Percentiles rank a stretch among this genome's conserved stretches.
These are phyloP conservation scores for Trachelus tabidus DNA, from an alignment of 2,888 invertebrate genomes.

Conservation along the genomic window DNA sequence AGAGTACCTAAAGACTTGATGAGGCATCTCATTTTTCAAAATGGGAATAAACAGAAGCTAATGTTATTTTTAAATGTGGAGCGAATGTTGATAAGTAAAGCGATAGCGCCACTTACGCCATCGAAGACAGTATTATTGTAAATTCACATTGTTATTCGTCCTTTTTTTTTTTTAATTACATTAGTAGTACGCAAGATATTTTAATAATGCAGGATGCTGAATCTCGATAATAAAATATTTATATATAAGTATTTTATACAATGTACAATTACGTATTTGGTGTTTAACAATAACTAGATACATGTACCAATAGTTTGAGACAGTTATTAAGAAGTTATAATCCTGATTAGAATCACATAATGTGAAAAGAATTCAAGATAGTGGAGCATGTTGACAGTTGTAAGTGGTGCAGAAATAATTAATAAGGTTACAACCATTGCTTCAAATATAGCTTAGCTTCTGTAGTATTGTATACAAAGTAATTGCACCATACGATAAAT, in stretches of 20 bases:
- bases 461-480: neutral
- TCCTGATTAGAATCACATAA: neutral
- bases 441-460: neutral
- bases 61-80: neutral
- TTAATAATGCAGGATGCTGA: neutral
- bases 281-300: neutral
- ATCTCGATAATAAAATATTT: neutral
- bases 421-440: neutral
- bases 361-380: neutral
- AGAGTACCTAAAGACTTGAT: constrained; percentile 41
- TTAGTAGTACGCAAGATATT: neutral
- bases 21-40: neutral
- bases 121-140: neutral
- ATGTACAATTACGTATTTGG: neutral
- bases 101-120: neutral
- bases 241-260: neutral
- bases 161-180: neutral
- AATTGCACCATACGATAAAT: neutral
- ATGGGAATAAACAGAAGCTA: constrained; percentile 6
- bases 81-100: neutral
- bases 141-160: neutral
- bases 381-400: neutral
- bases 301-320: neutral
- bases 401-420: neutral
- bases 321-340: neutral